Conservation (phyloP, 2,888 invertebrate species). For the Ennomos quercinarius region DNA sequence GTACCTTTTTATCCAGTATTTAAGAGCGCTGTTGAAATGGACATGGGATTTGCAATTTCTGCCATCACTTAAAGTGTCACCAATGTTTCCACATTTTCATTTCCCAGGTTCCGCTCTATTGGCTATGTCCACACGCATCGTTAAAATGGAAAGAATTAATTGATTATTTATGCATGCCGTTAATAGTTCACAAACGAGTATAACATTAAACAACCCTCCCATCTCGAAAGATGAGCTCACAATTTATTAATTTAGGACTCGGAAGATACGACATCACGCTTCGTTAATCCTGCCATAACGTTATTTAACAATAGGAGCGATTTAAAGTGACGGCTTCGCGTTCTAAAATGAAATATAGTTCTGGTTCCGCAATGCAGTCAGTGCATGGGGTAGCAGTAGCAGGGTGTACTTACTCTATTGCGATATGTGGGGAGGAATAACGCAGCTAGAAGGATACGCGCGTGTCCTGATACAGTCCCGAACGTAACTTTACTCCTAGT, state of each 20-base stretch:
- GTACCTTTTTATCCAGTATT: too few species aligned
- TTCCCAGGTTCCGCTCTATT: too few species aligned
- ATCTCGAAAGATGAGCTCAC: slow-evolving; percentile 33
- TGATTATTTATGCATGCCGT: slow-evolving; percentile 17
- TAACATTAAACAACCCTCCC: slow-evolving; percentile 37
- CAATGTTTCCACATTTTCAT: too few species aligned
- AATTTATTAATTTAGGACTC: slow-evolving; percentile 44
- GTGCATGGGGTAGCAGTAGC: slow-evolving; percentile 71
- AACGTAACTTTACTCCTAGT: slow-evolving; percentile 35
- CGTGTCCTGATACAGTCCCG: slow-evolving; percentile 35
- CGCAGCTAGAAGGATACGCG: slow-evolving; percentile 35
- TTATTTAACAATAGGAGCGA: slow-evolving; percentile 69
- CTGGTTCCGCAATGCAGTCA: slow-evolving; percentile 82
- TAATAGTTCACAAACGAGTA: slow-evolving; percentile 35
- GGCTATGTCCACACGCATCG: slow-evolving; percentile 5
- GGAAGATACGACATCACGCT: slow-evolving; percentile 57
- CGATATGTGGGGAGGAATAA: slow-evolving; percentile 20
- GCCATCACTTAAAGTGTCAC: too few species aligned
- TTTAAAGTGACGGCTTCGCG: slow-evolving; percentile 71
- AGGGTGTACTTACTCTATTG: slow-evolving; percentile 14
- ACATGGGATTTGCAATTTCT: too few species aligned
- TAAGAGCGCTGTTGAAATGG: too few species aligned
- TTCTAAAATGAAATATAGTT: slow-evolving; percentile 80
- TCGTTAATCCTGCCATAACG: slow-evolving; percentile 72
- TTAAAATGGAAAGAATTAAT: slow-evolving; percentile 24